phyloP scores from a whole-genome alignment of 2,797 vertebrate species.

The Phoebastria nigripes region DNA sequence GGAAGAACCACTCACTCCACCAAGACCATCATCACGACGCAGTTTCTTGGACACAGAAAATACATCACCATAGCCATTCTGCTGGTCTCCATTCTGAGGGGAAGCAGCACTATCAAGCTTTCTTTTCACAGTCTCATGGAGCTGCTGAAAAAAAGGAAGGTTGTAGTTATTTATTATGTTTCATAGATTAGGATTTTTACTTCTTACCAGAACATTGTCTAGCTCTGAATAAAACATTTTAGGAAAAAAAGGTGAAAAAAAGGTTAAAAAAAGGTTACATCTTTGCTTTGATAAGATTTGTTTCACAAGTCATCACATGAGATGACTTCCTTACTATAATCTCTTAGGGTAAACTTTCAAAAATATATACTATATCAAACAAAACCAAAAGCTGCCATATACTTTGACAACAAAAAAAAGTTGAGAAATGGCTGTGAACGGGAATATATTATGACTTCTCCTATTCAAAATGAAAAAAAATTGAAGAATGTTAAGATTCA shows the following conservation, averaged over 20 bases:
- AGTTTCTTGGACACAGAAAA: conserved; percentile 88
- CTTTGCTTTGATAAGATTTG: neutral
- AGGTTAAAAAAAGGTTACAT: neutral
- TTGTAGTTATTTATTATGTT: neutral
- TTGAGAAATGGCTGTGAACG: neutral
- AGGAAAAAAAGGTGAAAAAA: neutral
- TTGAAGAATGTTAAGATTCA: neutral
- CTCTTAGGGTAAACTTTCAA: neutral
- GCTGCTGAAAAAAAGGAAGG: conserved; percentile 73
- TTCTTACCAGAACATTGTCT: neutral
- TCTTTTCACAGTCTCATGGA: conserved; percentile 94
- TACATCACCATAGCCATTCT: conserved; percentile 87
- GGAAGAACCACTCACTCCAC: conserved; percentile 75
- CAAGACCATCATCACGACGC: conserved; percentile 79
- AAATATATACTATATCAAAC: neutral
- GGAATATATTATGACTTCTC: neutral
- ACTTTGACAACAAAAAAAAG: neutral
- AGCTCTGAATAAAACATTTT: neutral
- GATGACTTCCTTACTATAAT: neutral
- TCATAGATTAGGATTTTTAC: neutral
- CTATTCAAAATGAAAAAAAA: neutral
- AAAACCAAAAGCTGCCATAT: neutral
- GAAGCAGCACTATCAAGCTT: conserved; percentile 87
- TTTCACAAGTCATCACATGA: neutral
- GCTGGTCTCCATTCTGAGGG: conserved; percentile 85